phyloP scores from a whole-genome alignment of 2,113 vertebrate species.

The Bubo bubo region DNA sequence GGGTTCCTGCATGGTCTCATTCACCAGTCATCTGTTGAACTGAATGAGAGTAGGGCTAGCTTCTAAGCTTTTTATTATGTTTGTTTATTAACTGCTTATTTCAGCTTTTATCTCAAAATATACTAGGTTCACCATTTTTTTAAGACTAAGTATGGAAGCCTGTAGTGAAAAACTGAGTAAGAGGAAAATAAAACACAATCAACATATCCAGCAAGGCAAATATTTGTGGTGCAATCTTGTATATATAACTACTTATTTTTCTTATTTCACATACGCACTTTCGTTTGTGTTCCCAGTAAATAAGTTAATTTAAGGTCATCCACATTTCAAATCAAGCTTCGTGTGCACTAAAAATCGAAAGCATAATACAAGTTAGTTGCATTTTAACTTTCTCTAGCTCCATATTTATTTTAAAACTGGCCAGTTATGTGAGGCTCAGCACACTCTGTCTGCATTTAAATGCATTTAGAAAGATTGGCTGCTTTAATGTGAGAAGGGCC shows the following conservation, averaged over 20 bases:
- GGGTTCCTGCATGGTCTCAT: not conserved
- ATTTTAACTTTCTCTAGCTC: not conserved
- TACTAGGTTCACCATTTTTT: not conserved
- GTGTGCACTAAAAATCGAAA: not conserved
- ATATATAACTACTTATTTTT: not conserved
- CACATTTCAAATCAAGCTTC: not conserved
- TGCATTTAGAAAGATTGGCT: conserved; percentile 51
- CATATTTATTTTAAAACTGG: not conserved
- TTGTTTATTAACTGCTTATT: not conserved
- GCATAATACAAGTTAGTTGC: not conserved
- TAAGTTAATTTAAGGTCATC: not conserved
- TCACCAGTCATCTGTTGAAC: not conserved
- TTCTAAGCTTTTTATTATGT: not conserved
- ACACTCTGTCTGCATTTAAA: conserved; percentile 18
- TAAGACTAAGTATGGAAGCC: not conserved
- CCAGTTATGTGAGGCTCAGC: not conserved
- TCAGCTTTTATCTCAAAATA: not conserved
- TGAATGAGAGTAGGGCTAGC: not conserved
- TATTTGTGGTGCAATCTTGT: not conserved
- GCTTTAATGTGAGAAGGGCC: conserved; percentile 73
- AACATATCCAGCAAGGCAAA: not conserved
- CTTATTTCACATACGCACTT: rapidly evolving
- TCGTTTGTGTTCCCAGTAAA: not conserved
- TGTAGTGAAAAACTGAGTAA: not conserved
- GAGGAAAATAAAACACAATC: not conserved